Percentiles rank a stretch among this genome's conserved stretches.
These are phyloP conservation scores for Rhagium mordax DNA, from an alignment of 2,888 invertebrate genomes.

Conservation along the genomic window DNA sequence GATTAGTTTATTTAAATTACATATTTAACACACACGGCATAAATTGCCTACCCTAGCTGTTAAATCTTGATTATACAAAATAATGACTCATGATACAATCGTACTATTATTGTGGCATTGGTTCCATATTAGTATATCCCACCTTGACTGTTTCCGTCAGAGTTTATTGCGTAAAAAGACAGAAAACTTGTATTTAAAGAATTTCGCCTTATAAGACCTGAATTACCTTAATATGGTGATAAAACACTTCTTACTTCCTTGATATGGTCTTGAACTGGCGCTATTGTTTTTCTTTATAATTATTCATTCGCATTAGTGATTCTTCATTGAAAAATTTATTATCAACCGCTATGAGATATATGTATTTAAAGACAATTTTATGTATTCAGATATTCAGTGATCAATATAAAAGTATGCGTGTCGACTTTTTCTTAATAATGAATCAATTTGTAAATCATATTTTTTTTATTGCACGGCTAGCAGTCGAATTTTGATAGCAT, in stretches of 20 bases:
- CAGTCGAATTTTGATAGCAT: too few species aligned
- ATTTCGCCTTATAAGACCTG: background rate
- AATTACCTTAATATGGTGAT: background rate
- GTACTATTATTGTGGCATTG: background rate
- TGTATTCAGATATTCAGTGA: too few species aligned
- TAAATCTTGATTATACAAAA: background rate
- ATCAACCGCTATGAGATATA: too few species aligned
- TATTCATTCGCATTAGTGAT: background rate
- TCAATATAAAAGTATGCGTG: too few species aligned
- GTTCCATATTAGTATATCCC: background rate
- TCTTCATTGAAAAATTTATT: background rate
- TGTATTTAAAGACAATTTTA: too few species aligned
- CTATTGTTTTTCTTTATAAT: background rate
- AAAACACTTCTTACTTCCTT: background rate
- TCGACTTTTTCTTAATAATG: too few species aligned
- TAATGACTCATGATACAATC: background rate
- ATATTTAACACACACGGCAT: background rate
- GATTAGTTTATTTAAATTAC: too few species aligned
- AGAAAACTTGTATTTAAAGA: background rate
- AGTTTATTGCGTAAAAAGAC: background rate
- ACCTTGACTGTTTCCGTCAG: background rate
- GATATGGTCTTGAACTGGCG: background rate
- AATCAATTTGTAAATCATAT: too few species aligned
- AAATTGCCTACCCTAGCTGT: background rate
- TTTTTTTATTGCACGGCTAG: too few species aligned